Evolutionary conservation across 2,888 invertebrate genomes (phyloP).

Genomic region (Eupithecia inturbata): DNA sequence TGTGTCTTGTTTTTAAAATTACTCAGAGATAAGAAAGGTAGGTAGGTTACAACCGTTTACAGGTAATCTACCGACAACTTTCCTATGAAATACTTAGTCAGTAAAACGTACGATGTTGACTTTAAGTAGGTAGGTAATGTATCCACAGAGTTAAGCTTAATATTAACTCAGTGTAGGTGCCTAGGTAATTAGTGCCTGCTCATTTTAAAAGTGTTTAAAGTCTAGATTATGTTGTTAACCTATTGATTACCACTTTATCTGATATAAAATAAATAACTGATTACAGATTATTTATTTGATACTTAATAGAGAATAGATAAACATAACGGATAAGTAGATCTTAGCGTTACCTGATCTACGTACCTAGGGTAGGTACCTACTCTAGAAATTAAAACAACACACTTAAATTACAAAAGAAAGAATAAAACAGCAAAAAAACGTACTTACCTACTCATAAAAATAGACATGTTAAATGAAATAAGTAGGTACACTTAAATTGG

Average conservation of each 20-base stretch:
- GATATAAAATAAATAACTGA: neutral
- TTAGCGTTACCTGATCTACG: no score
- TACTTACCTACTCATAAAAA: no score
- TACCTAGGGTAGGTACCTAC: no score
- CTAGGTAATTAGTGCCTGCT: neutral
- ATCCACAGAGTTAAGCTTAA: no score
- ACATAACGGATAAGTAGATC: no score
- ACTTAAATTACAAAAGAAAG: no score
- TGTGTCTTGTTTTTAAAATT: conserved; percentile 13
- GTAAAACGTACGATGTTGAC: neutral
- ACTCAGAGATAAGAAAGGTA: conserved; percentile 12
- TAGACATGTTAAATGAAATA: no score
- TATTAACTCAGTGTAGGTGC: neutral
- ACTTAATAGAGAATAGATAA: neutral
- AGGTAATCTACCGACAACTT: conserved; percentile 1
- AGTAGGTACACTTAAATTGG: no score
- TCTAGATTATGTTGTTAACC: neutral
- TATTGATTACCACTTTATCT: neutral
- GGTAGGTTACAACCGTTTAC: neutral
- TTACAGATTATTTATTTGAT: neutral
- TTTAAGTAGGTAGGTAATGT: neutral
- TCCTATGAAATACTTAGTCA: neutral
- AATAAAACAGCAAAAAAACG: no score
- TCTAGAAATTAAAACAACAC: no score
- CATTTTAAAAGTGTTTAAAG: neutral